Base-by-base conservation (phyloP, 2,113 vertebrate genomes). In the Pseudorasbora parva region DNA sequence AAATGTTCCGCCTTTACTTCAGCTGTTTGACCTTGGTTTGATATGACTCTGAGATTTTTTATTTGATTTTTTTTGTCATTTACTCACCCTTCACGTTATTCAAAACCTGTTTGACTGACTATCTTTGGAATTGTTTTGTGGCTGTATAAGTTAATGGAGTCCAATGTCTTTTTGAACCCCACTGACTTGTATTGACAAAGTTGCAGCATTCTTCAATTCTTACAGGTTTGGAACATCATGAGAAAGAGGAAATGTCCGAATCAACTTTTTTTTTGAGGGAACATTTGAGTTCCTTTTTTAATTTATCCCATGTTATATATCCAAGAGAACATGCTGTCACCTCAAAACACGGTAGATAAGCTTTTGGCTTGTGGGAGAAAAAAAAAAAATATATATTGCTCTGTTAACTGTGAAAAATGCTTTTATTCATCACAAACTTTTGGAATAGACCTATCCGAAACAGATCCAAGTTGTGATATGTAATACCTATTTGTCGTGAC, bases 301-400 rank as follows among this genome's bases (percentile, higher is more conserved):
- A 68, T 74, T 27, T 15, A 41, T 72, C 23, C 45, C 21, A 77
- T 84, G 25, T 59, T 73, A 8, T 69, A 21, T 66, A 43, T 37
- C 17, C 30, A 10, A 37, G 64, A 68, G 3, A 21, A 68, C 33
- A 68, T 21, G 33, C 33, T 21, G 8, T 37, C 15, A 21, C 62
- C 8, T 66, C 30, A 19, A 19, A 37, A n/a, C 19, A 5, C 33
- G 64, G 19, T 21, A 41, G 64, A 37, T 1, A 3, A 37, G 17
- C 64, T 1, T 10, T 5, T 68, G 33, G 19, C 9, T 68, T 68
- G 68, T 71, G 37, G n/a, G 4, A n/a, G 14, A 43, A 17, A 60
- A 51, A 7, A 43, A 23, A 25, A 17, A 45, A 14, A 8, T n/a
- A n/a, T n/a, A n/a, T n/a, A n/a, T 27, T 45, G 11, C 12, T 78